Evolutionary conservation across 1,140 invertebrate genomes (phyloP).

Genomic region (Cyclargus thomasi): DNA sequence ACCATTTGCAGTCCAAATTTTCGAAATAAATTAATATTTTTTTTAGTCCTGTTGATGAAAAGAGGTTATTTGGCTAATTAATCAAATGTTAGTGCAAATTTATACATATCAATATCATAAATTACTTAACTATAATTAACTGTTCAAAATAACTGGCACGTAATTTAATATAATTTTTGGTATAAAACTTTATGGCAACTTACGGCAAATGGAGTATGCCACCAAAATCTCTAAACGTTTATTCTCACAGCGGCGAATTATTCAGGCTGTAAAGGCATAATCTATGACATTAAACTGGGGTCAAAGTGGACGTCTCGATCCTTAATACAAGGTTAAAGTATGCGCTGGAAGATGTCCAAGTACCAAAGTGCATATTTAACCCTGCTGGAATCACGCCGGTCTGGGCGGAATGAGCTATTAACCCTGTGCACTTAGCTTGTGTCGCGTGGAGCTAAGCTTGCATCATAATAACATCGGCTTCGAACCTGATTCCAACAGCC

Average conservation of each 20-base stretch:
- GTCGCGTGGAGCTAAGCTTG: not conserved
- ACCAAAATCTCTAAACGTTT: no score
- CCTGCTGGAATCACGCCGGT: not conserved
- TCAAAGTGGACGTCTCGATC: not conserved
- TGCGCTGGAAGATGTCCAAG: not conserved
- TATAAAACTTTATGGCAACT: no score
- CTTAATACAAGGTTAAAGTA: not conserved
- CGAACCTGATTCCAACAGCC: not conserved
- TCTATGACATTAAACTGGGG: not conserved
- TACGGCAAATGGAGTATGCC: no score
- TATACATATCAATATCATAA: no score
- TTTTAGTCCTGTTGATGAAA: no score
- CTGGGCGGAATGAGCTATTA: not conserved
- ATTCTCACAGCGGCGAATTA: not conserved
- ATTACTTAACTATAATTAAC: no score
- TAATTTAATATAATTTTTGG: no score
- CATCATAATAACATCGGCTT: not conserved
- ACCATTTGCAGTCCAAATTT: no score
- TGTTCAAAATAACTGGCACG: no score
- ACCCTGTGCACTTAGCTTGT: not conserved
- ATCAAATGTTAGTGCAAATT: no score
- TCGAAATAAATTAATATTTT: no score
- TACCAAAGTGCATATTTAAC: constrained; percentile 1
- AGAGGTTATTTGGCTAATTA: no score
- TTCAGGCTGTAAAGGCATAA: not conserved